Evolutionary conservation across 37 sponge, comb jelly and placozoan species (phyloP).

Genomic region (Bolinopsis microptera): DNA sequence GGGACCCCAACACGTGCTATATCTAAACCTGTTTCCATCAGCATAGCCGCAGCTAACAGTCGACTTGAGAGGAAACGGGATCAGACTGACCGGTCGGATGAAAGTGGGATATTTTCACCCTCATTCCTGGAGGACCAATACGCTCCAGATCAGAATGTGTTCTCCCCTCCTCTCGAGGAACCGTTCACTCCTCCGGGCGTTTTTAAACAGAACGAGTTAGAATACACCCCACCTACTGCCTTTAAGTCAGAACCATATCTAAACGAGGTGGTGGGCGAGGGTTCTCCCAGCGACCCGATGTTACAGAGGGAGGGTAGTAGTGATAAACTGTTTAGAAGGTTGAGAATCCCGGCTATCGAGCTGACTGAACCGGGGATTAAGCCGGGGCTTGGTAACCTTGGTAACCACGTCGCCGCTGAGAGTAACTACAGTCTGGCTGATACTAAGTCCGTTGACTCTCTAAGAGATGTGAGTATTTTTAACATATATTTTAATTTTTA

Average conservation of each 20-base stretch:
- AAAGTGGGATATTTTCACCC: constrained; percentile 47
- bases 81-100: not conserved
- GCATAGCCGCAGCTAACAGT: not conserved
- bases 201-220: not conserved
- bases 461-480: constrained; percentile 44
- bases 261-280: not conserved
- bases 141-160: not conserved
- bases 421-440: not conserved
- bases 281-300: not conserved
- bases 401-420: not conserved
- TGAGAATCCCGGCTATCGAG: constrained; percentile 41
- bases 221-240: not conserved
- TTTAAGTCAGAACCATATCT: not conserved
- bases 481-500: too few species aligned
- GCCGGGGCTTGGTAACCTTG: not conserved
- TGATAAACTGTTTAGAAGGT: not conserved
- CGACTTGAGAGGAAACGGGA: not conserved
- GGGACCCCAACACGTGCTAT: too few species aligned
- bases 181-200: constrained; percentile 5
- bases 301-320: not conserved
- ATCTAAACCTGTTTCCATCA: not conserved
- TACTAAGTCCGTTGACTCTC: not conserved
- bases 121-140: constrained; percentile 8
- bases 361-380: not conserved
- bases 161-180: not conserved